Conservation (phyloP, 2,888 invertebrate genomes). For the Hirtodrosophila cameraria region DNA sequence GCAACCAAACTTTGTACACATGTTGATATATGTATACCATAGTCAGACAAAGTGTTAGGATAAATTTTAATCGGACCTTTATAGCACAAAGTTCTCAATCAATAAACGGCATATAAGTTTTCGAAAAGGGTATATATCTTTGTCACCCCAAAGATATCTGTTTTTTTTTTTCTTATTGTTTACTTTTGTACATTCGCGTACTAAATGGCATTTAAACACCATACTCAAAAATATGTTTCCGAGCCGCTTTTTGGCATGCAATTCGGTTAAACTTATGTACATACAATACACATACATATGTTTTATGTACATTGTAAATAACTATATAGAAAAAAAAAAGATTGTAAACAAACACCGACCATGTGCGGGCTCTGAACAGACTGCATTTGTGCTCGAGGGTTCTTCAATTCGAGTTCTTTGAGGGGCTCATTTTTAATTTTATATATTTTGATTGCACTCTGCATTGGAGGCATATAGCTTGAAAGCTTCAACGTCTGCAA, state of each 20-base stretch:
- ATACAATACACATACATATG: neutral
- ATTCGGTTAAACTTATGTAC: conserved; percentile 1
- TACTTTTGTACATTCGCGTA: conserved; percentile 16
- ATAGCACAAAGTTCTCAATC: too few species aligned
- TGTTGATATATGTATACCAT: too few species aligned
- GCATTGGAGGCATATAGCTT: conserved; percentile 11
- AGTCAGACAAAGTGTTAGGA: too few species aligned
- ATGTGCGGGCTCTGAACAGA: conserved; percentile 26
- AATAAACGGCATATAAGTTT: too few species aligned
- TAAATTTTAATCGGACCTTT: too few species aligned
- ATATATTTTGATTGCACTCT: conserved; percentile 11
- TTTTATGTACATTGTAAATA: neutral
- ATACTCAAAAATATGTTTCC: conserved; percentile 29
- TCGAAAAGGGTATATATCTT: too few species aligned
- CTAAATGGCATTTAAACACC: conserved; percentile 16
- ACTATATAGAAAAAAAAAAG: conserved; percentile 1
- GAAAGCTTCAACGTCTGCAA: conserved; percentile 26
- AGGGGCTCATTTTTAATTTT: conserved; percentile 16
- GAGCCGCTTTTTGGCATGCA: conserved; percentile 16
- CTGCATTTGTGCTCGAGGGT: conserved; percentile 19
- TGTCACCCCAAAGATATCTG: too few species aligned
- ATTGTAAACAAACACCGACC: conserved; percentile 67
- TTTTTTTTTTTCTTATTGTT: too few species aligned
- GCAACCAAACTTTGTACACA: too few species aligned
- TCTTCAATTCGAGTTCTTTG: conserved; percentile 1